These are phyloP conservation scores for Cottoperca gobio DNA, from an alignment of 2,797 vertebrate genomes.

Conservation along the genomic window DNA sequence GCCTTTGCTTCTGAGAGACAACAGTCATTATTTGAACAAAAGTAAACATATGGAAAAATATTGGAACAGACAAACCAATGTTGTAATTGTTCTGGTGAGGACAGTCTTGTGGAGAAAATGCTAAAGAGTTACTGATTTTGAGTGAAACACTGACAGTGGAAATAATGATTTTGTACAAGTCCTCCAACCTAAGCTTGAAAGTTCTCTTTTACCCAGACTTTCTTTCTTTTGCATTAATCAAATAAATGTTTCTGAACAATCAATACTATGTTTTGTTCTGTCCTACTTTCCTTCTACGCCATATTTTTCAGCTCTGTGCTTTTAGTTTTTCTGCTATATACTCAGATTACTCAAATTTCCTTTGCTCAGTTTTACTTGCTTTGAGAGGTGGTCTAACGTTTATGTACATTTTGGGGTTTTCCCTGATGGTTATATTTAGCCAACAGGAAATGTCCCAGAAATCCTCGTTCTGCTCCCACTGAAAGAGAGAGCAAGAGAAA, in stretches of 20 bases:
- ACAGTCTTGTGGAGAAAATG: not conserved
- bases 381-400: constrained; percentile 8
- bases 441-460: constrained; percentile 72
- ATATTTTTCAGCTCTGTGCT: not conserved
- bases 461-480: constrained; percentile 44
- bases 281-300: not conserved
- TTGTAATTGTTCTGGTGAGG: not conserved
- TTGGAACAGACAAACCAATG: not conserved
- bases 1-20: too few relatives aligned
- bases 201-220: not conserved
- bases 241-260: not conserved
- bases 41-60: not conserved
- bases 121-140: too few relatives aligned
- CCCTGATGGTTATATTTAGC: constrained; percentile 65
- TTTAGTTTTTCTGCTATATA: not conserved
- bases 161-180: not conserved
- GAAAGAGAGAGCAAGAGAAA: constrained; percentile 15
- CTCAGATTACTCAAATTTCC: not conserved
- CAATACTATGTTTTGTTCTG: not conserved
- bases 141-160: not conserved
- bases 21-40: too few relatives aligned
- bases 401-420: constrained; percentile 58
- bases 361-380: constrained; percentile 3
- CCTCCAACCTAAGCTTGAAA: too few relatives aligned
- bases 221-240: not conserved